A percentile compares a stretch with the other conserved stretches of the same genome.
Conservation (phyloP, 2,888 invertebrate genomes). For the Chrysolina oricalcia region DNA sequence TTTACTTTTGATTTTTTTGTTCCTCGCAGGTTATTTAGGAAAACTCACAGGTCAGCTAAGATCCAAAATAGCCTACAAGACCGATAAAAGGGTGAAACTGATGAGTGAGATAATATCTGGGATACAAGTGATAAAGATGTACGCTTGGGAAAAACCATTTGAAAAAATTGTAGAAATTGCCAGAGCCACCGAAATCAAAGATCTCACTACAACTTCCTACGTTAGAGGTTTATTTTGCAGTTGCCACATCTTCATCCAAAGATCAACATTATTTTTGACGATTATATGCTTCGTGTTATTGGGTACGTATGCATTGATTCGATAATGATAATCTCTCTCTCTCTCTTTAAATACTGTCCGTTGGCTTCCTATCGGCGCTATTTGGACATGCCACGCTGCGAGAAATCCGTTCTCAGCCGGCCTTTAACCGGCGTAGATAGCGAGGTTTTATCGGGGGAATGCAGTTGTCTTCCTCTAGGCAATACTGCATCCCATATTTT, state of each 20-base stretch:
- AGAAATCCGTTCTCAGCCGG: too few species aligned
- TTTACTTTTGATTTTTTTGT: neutral
- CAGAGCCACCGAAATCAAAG: conserved; percentile 78
- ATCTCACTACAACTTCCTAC: conserved; percentile 76
- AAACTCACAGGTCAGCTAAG: conserved; percentile 70
- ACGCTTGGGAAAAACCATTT: conserved; percentile 84
- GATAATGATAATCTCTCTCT: conserved; percentile 1
- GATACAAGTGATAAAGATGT: conserved; percentile 86
- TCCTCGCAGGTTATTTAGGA: conserved; percentile 54
- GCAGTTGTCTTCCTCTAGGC: too few species aligned
- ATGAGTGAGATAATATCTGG: conserved; percentile 84
- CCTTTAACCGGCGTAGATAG: too few species aligned
- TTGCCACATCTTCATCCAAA: conserved; percentile 84
- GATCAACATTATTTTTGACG: conserved; percentile 87
- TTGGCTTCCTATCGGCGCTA: too few species aligned
- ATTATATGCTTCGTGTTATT: conserved; percentile 83
- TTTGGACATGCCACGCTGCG: too few species aligned
- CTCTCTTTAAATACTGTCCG: too few species aligned
- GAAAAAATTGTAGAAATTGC: conserved; percentile 76
- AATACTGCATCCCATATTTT: too few species aligned
- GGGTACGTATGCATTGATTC: conserved; percentile 67
- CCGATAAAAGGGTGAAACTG: conserved; percentile 80
- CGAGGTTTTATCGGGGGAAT: too few species aligned
- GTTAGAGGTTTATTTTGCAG: conserved; percentile 79
- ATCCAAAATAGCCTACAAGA: conserved; percentile 70